Base-by-base conservation (phyloP, 1,140 invertebrate genomes). In the Nautilus pompilius region DNA sequence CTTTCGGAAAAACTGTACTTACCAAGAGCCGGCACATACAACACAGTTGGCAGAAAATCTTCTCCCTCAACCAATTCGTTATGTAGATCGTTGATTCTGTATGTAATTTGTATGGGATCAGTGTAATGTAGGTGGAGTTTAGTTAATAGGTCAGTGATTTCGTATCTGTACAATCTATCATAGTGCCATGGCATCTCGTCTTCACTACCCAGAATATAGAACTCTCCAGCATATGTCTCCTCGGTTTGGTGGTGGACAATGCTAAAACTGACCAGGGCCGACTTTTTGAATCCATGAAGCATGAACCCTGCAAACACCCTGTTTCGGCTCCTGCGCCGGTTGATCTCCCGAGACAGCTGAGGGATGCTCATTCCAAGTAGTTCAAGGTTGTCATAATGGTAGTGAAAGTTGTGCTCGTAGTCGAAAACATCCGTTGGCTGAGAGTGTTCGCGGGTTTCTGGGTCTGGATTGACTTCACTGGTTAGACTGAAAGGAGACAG, bases 121-220 rank as follows among this genome's bases (percentile, higher is more conserved):
- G 28, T 10, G 29, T 62, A 58, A 10, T 65, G 59, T 4, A 70
- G 49, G 22, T 56, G 22, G 22, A 62, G 32, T 5, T 32, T 29
- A 1, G 45, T 33, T 57, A 70, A 57, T 29, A 59, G 48, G 2
- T 57, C 5, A 24, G 68, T 70, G 48, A 70, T 70, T 32, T 70
- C 68, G 36, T 64, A 57, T 48, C 65, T 70, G 62, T 62, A 70
- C 5, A 62, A 28, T n/a, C 68, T 22, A 58, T 70, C 60, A 36
- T 62, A 70, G 3, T 57, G 28, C 68, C 68, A 70, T 5, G 64
- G 61, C 24, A 66, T 62, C 28, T 70, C 68, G 30, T 58, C 33
- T 48, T 60, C 53, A 33, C 66, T 65, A 26, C 68, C 68, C 33
- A 70, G 51, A 1, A 70, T 53, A 58, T 70, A 70, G 62, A 70